Percentiles rank a stretch among this genome's conserved stretches.
Conservation (phyloP, 37 sponge, comb jelly and placozoan species). For the Theonella swinhoei region DNA sequence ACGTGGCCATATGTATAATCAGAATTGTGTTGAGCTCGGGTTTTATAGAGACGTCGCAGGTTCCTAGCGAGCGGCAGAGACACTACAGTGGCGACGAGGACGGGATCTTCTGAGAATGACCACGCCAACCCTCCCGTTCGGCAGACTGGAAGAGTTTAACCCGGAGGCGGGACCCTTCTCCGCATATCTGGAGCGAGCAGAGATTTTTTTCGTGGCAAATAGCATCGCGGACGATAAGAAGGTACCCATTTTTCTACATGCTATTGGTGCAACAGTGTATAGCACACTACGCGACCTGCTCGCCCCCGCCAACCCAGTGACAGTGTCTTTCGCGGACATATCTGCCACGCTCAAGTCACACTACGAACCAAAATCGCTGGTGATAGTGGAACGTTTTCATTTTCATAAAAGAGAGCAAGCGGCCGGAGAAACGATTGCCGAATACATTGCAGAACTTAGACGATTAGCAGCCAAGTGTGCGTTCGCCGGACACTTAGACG, state of each 20-base stretch:
- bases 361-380: slow-evolving; percentile 24
- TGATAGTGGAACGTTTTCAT: slow-evolving; percentile 27
- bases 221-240: slow-evolving; percentile 4
- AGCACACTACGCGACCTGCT: not conserved
- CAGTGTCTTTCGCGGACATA: not conserved
- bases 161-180: not conserved
- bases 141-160: not conserved
- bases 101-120: not conserved
- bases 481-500: slow-evolving; percentile 15
- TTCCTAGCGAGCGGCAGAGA: no score
- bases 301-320: not conserved
- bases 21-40: no score
- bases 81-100: slow-evolving; percentile 26
- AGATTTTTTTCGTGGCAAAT: not conserved
- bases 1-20: no score
- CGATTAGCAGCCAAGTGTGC: slow-evolving; percentile 21
- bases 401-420: slow-evolving; percentile 21
- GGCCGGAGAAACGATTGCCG: slow-evolving; percentile 17
- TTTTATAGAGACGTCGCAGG: no score
- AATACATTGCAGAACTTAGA: slow-evolving; percentile 43
- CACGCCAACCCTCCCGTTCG: no score
- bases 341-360: no score
- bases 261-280: not conserved
- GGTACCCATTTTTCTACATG: not conserved
- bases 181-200: not conserved